Percentiles rank a stretch among this genome's conserved stretches.
Evolutionary conservation across 2,888 invertebrate genomes (phyloP).

Genomic region (Hydropsyche betteni): DNA sequence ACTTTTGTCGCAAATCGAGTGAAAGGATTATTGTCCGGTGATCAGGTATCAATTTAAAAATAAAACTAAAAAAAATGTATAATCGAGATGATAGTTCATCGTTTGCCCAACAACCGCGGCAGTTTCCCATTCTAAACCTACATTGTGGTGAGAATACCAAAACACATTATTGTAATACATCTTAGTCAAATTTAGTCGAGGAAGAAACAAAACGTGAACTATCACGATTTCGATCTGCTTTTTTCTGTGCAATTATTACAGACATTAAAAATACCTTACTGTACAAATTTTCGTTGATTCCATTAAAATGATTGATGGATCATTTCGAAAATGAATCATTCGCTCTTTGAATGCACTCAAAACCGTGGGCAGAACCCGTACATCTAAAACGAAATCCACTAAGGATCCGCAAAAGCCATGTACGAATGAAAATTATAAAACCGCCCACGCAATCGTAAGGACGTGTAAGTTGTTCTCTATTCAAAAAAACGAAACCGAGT

Average conservation of each 20-base stretch:
- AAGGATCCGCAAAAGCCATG: neutral
- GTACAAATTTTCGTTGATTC: too few relatives aligned
- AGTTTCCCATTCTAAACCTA: too few relatives aligned
- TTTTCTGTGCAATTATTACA: too few relatives aligned
- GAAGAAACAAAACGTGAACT: neutral
- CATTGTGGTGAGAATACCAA: too few relatives aligned
- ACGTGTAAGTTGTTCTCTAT: slow-evolving; percentile 13
- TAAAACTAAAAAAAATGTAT: neutral
- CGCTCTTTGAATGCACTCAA: neutral
- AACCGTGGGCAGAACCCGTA: neutral
- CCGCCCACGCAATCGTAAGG: slow-evolving; percentile 17
- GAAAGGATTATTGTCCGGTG: slow-evolving; percentile 9
- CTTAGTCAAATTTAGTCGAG: too few relatives aligned
- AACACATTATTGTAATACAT: too few relatives aligned
- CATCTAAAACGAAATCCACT: neutral
- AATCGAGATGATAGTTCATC: neutral
- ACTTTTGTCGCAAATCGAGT: slow-evolving; percentile 23
- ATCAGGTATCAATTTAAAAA: neutral
- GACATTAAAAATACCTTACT: too few relatives aligned
- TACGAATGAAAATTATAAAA: neutral
- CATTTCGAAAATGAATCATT: too few relatives aligned
- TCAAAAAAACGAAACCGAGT: slow-evolving; percentile 13
- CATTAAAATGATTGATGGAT: too few relatives aligned
- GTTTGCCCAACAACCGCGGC: too few relatives aligned
- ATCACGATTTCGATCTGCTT: slow-evolving; percentile 10